These are phyloP conservation scores for Cheumatopsyche charites DNA, from an alignment of 1,140 invertebrate genomes.

Conservation along the genomic window DNA sequence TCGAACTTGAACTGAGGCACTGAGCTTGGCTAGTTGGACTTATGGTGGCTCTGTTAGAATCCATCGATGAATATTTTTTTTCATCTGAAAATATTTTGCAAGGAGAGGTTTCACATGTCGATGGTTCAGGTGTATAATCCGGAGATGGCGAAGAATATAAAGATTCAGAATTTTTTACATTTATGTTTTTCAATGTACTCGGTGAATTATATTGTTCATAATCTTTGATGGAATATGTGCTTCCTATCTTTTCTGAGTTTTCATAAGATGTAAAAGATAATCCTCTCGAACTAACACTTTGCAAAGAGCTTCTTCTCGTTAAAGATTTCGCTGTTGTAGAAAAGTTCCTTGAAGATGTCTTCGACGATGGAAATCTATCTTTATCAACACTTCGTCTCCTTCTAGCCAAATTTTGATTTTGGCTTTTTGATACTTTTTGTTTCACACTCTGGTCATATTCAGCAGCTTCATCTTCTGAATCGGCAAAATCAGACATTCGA, in stretches of 20 bases:
- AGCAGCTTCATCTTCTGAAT: conserved; percentile 42
- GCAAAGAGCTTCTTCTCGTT: conserved; percentile 43
- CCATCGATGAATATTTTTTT: conserved; percentile 31
- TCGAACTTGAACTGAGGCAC: conserved; percentile 43
- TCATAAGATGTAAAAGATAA: conserved; percentile 36
- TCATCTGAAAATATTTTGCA: conserved; percentile 37
- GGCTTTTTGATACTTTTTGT: conserved; percentile 20
- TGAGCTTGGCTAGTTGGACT: conserved; percentile 35
- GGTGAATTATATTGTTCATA: conserved; percentile 13
- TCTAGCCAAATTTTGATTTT: conserved; percentile 17
- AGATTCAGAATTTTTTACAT: conserved; percentile 35
- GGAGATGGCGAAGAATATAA: conserved; percentile 41
- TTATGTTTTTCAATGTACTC: conserved; percentile 12
- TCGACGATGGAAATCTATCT: conserved; percentile 18
- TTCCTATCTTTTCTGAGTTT: conserved; percentile 4
- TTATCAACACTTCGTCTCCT: conserved; percentile 39
- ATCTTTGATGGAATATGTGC: conserved; percentile 32
- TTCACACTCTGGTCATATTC: conserved; percentile 9
- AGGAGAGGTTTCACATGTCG: conserved; percentile 44
- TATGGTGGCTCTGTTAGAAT: conserved; percentile 35
- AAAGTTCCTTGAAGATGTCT: background rate
- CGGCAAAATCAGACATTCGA: conserved; percentile 44
- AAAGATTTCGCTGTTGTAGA: conserved; percentile 20
- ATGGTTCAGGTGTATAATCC: conserved; percentile 42
- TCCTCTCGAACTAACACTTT: conserved; percentile 41